Conservation (phyloP, 2,113 vertebrate species). For the Prionailurus viverrinus region DNA sequence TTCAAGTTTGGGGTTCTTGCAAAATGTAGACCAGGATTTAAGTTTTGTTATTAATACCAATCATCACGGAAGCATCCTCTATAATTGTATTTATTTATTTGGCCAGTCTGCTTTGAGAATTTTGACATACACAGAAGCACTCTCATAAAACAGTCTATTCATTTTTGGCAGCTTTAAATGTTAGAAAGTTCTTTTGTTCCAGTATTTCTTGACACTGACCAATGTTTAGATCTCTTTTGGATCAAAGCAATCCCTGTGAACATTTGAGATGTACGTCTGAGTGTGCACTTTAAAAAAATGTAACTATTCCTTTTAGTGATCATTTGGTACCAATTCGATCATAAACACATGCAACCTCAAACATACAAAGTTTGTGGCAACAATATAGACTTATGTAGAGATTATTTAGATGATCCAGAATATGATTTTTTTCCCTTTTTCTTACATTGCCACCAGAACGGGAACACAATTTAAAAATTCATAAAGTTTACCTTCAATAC, state of each 20-base stretch:
- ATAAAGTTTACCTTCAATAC: not conserved
- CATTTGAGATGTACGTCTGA: conserved; percentile 3
- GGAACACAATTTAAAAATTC: conserved; percentile 9
- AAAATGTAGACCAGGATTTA: conserved; percentile 17
- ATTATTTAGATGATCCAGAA: conserved; percentile 27
- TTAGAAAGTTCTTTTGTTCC: conserved; percentile 36
- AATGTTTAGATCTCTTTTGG: conserved; percentile 31
- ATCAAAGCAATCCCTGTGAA: conserved; percentile 47
- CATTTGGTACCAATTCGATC: conserved; percentile 18
- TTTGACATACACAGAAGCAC: not conserved
- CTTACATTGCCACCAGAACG: not conserved
- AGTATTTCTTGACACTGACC: conserved; percentile 24
- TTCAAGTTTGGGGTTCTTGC: conserved; percentile 53
- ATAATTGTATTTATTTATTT: not conserved
- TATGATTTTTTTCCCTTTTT: conserved; percentile 31
- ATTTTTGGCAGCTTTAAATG: conserved; percentile 29
- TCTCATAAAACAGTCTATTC: not conserved
- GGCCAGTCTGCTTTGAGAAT: conserved; percentile 8
- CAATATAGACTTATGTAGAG: not conserved
- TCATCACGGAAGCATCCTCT: not conserved
- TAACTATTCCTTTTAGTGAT: conserved; percentile 2
- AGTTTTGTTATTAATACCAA: conserved; percentile 45
- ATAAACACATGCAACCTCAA: conserved; percentile 22
- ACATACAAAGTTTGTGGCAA: not conserved
- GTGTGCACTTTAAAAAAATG: conserved; percentile 43